Percentiles rank a stretch among this genome's conserved stretches.
Evolutionary conservation across 2,797 vertebrate species (phyloP).

Genomic region (Diglossa cyanea): DNA sequence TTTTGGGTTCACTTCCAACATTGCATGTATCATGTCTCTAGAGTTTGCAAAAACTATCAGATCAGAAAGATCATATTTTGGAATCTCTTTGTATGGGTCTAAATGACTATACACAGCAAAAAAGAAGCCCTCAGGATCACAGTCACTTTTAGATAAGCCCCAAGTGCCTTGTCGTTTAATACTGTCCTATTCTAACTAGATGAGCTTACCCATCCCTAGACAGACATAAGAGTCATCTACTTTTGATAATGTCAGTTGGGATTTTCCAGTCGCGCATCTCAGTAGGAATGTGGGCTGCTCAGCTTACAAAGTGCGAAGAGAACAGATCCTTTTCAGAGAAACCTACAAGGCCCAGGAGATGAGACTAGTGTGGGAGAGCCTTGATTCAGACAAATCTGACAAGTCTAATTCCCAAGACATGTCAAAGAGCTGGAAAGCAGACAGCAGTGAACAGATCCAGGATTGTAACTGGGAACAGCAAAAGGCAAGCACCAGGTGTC

Average conservation of each 20-base stretch:
- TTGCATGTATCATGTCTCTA: rapidly evolving
- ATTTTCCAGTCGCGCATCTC: not conserved
- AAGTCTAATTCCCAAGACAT: not conserved
- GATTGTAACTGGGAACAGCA: not conserved
- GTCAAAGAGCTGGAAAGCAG: not conserved
- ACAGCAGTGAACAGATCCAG: not conserved
- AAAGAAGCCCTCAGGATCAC: not conserved
- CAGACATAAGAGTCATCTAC: not conserved
- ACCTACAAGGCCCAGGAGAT: not conserved
- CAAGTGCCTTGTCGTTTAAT: not conserved
- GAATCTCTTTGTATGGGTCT: not conserved
- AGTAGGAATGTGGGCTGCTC: not conserved
- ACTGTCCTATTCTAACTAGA: not conserved
- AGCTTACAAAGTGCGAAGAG: not conserved
- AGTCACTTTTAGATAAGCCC: not conserved
- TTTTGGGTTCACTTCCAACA: not conserved
- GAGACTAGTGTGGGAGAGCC: not conserved
- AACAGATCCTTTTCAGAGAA: not conserved
- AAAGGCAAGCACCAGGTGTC: not conserved
- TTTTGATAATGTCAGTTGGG: not conserved
- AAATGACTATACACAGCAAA: not conserved
- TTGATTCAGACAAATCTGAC: not conserved
- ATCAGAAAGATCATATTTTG: not conserved
- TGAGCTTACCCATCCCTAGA: not conserved
- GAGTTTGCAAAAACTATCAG: not conserved